Evolutionary conservation across 2,113 vertebrate genomes (phyloP).

Genomic region (Chloebia gouldiae): DNA sequence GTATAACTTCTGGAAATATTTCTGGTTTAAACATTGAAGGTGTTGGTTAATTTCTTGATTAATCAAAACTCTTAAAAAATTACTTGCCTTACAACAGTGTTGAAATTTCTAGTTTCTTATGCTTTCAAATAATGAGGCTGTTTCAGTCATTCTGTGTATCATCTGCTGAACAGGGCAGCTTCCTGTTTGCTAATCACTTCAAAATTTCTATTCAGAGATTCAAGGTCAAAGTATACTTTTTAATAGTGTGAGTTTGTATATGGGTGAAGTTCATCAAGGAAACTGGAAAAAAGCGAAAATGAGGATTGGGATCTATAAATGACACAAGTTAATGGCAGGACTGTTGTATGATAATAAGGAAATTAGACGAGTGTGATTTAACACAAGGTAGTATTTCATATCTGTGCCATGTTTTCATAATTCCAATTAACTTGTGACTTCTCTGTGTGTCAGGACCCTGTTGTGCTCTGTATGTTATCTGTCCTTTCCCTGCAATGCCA

Average conservation of each 20-base stretch:
- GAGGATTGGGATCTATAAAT: neutral
- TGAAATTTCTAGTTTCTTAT: neutral
- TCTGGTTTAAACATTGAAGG: neutral
- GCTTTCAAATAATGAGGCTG: neutral
- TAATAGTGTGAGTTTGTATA: neutral
- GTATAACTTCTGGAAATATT: neutral
- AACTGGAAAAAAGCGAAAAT: neutral
- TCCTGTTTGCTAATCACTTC: neutral
- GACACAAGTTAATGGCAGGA: neutral
- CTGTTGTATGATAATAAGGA: neutral
- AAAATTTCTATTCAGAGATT: neutral
- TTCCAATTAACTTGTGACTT: neutral
- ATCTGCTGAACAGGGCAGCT: neutral
- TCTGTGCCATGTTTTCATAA: neutral
- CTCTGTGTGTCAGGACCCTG: neutral
- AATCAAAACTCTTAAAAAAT: neutral
- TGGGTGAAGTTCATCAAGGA: neutral
- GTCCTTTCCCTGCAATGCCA: neutral
- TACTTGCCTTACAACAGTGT: neutral
- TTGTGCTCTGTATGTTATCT: neutral
- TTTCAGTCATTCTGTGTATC: neutral
- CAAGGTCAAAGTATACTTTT: neutral
- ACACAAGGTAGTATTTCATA: neutral
- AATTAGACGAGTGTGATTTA: neutral
- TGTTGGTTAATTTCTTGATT: neutral